A percentile compares a stretch with the other conserved stretches of the same genome.
phyloP scores from a whole-genome alignment of 2,888 invertebrate genomes.

The Acrocyrtus sp. region DNA sequence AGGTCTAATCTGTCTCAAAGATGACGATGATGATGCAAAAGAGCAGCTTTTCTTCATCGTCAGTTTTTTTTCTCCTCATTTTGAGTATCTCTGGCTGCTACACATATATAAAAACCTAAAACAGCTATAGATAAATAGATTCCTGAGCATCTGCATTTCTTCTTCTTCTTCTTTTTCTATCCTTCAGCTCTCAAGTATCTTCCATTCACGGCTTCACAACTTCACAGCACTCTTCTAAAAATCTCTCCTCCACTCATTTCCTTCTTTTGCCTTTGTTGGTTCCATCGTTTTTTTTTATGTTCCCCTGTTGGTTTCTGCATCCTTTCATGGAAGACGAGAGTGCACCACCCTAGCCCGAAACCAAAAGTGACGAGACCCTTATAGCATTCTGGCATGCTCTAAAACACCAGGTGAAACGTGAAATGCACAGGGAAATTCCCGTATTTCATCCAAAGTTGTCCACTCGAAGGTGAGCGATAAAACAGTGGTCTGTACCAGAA shows the following conservation, averaged over 20 bases:
- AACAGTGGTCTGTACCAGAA: constrained; percentile 10
- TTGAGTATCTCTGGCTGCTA: constrained; percentile 5
- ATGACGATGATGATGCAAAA: constrained; percentile 61
- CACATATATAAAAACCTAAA: constrained; percentile 39
- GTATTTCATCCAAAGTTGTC: constrained; percentile 44
- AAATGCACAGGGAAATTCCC: constrained; percentile 34
- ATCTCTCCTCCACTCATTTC: constrained; percentile 9
- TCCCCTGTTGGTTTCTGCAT: constrained; percentile 41
- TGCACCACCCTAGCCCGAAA: constrained; percentile 51
- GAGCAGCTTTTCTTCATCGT: constrained; percentile 48
- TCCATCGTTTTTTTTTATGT: constrained; percentile 15
- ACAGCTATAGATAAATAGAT: constrained; percentile 34
- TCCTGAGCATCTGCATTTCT: constrained; percentile 19
- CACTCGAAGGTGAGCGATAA: constrained; percentile 9
- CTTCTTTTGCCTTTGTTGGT: constrained; percentile 7
- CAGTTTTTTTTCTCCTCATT: constrained; percentile 29
- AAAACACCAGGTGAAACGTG: constrained; percentile 44
- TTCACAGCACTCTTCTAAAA: background rate
- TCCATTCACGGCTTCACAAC: background rate
- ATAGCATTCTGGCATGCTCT: constrained; percentile 43
- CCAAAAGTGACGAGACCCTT: constrained; percentile 52
- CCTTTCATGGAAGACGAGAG: constrained; percentile 46
- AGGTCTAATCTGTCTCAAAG: constrained; percentile 62
- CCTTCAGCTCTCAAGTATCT: background rate
- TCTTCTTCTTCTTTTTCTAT: constrained; percentile 16